Conservation (phyloP, 2,113 vertebrate species). For the Sterrhoptilus dennistouni region DNA sequence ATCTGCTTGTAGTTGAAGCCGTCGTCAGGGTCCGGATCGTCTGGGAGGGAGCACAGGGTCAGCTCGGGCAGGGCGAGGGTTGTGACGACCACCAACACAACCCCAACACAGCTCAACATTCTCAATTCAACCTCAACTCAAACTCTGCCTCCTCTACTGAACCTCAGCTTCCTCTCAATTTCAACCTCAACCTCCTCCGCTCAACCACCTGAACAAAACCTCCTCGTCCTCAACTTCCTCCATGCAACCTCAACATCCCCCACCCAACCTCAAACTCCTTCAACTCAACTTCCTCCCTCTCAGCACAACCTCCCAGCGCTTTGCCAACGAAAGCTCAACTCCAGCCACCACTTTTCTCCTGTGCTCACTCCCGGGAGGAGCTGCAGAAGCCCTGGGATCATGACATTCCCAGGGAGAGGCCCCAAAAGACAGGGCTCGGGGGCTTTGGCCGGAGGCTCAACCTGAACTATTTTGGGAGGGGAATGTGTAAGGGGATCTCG, state of each 20-base stretch:
- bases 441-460: background rate
- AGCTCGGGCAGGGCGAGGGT: background rate
- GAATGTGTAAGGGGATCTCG: constrained; percentile 27
- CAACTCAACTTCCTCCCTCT: background rate
- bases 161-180: background rate
- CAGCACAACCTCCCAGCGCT: fast-evolving
- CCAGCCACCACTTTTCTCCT: fast-evolving
- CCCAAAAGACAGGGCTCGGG: background rate
- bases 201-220: background rate
- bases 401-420: background rate
- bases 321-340: fast-evolving
- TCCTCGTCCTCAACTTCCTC: background rate
- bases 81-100: background rate
- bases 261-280: background rate
- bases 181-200: background rate
- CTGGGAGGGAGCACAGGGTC: constrained; percentile 57
- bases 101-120: fast-evolving
- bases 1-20: constrained; percentile 90
- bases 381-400: background rate
- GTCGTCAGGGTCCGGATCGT: constrained; percentile 85
- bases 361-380: background rate
- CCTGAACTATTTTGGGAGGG: background rate
- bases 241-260: background rate
- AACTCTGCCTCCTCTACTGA: background rate
- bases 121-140: background rate